Evolutionary conservation across 2,888 invertebrate species (phyloP), one percentile per base, ranked within the genome.

Genomic region (Halictus quadricinctus): DNA sequence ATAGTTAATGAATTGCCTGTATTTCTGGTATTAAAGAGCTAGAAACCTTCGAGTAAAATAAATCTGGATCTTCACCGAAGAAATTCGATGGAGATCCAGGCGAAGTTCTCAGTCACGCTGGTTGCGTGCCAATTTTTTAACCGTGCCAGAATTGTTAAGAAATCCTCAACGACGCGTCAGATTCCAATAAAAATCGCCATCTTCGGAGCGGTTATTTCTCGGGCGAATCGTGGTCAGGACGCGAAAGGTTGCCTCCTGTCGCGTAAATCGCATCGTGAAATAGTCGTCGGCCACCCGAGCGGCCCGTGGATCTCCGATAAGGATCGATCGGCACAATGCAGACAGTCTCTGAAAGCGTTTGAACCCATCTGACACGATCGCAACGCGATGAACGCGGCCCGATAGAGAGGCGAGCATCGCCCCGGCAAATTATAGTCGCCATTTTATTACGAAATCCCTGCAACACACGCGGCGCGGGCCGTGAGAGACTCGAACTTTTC

Each of bases 401-500:
- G 87, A 87, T 88, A 88, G 86, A 88, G 82, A 5, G 72, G 75
- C 87, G 81, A 81, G 88, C 88, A 88, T 88, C 88, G 89, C 81
- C 69, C 80, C 64, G 66, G 88, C 87, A 89, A 87, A 88, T 88
- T 87, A 87, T 75, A 81, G 81, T 76, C 87, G 83, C 76, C 15
- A 70, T 83, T 84, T 84, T 86, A 83, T 89, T 89, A 81, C 87
- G 89, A 89, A 89, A 90, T 84, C 78, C 58, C 72, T 41, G 76
- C 77, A 79, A 83, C 77, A 81, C 88, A 87, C 87, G 84, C 81
- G 69, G 66, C 60, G 69, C 76, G 64, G 76, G 75, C 78, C 88
- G 88, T 86, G 90, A 89, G 90, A 88, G 88, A 79, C 80, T 85
- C 72, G 54, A 72, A 87, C 83, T 88, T 88, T 89, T 88, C 87